These are phyloP conservation scores for Musca domestica DNA, from an alignment of 1,140 invertebrate genomes.

Conservation along the genomic window DNA sequence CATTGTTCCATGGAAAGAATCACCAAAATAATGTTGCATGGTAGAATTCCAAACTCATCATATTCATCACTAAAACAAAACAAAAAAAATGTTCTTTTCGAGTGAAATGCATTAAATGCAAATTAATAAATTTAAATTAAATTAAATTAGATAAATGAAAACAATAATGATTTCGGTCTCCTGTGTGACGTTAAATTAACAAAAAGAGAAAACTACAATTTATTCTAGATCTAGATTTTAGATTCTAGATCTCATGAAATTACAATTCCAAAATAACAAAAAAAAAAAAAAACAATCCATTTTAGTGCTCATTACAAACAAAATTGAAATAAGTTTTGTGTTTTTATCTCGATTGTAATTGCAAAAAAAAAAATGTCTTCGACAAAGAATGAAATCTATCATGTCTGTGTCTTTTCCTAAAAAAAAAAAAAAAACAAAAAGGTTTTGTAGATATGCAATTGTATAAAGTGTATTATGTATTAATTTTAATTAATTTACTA, in stretches of 20 bases:
- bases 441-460: constrained; percentile 9
- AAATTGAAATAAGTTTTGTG: no score
- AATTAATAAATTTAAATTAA: not conserved
- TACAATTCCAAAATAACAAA: no score
- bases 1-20: not conserved
- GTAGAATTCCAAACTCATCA: not conserved
- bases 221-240: no score
- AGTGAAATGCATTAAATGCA: constrained; percentile 24
- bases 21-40: not conserved
- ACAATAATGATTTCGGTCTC: not conserved
- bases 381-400: no score
- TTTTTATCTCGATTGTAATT: no score
- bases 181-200: not conserved
- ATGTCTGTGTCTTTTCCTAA: not conserved
- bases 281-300: no score
- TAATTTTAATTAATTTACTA: no score
- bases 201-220: no score
- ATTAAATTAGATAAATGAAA: constrained; percentile 12
- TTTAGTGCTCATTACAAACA: no score
- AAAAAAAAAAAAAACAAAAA: not conserved
- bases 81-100: constrained; percentile 9
- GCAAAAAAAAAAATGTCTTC: no score
- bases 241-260: no score
- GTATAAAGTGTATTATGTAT: constrained; percentile 11
- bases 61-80: constrained; percentile 3